A percentile compares a stretch with the other conserved stretches of the same genome.
Evolutionary conservation across 2,888 invertebrate species (phyloP).

Genomic region (Petrolisthes manimaculis): DNA sequence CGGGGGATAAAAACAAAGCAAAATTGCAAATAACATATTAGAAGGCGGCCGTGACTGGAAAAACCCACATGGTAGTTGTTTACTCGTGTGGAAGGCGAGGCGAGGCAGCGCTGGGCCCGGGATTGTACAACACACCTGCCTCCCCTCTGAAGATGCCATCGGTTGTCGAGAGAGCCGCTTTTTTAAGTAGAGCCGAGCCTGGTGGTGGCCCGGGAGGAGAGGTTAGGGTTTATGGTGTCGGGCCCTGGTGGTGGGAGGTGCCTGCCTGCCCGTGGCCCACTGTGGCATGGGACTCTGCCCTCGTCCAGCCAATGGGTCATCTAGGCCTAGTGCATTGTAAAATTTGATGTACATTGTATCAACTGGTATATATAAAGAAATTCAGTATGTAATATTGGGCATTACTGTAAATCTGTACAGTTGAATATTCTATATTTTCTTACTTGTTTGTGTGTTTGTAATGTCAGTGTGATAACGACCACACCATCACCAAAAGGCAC

Average conservation of each 20-base stretch:
- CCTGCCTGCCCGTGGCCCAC: slow-evolving; percentile 45
- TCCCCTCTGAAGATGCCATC: neutral
- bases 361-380: slow-evolving; percentile 61
- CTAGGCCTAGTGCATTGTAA: slow-evolving; percentile 59
- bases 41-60: no score
- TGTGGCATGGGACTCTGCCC: slow-evolving; percentile 52
- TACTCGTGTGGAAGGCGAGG: neutral
- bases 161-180: neutral
- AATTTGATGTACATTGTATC: slow-evolving; percentile 63
- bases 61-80: no score
- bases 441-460: slow-evolving; percentile 66
- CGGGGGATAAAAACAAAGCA: no score
- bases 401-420: slow-evolving; percentile 66
- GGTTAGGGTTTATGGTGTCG: slow-evolving; percentile 8
- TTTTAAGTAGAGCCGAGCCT: neutral
- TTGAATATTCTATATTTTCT: slow-evolving; percentile 66
- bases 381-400: slow-evolving; percentile 63
- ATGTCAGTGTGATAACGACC: slow-evolving; percentile 59
- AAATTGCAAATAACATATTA: no score
- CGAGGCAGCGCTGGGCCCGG: neutral
- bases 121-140: neutral
- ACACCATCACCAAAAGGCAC: slow-evolving; percentile 51
- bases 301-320: slow-evolving; percentile 55
- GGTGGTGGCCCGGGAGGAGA: neutral
- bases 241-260: slow-evolving; percentile 36